Conservation (phyloP, 1,140 invertebrate genomes). For the Myzus persicae region DNA sequence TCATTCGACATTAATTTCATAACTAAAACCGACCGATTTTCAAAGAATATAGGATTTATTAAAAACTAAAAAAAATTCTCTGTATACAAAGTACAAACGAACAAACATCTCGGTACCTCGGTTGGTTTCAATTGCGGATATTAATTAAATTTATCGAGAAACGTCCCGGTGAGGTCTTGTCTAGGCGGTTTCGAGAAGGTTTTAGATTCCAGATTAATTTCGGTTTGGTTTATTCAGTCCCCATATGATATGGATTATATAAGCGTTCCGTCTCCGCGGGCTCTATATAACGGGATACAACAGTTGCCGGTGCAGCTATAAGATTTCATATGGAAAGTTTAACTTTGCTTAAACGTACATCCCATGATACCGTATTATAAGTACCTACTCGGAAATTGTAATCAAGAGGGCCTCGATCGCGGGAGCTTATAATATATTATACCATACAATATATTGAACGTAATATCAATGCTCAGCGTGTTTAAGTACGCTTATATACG, state of each 20-base stretch:
- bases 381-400: not conserved
- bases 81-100: rapidly evolving
- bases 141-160: not conserved
- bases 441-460: too few relatives aligned
- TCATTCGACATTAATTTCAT: not conserved
- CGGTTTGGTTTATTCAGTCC: too few relatives aligned
- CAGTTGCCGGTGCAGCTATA: not conserved
- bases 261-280: not conserved
- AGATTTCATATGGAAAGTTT: not conserved
- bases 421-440: not conserved
- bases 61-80: not conserved
- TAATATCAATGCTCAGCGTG: too few relatives aligned
- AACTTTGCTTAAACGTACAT: not conserved
- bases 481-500: too few relatives aligned
- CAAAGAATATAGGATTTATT: not conserved
- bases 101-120: not conserved
- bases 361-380: not conserved
- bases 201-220: not conserved
- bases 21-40: not conserved
- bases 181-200: too few relatives aligned
- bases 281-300: not conserved
- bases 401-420: not conserved
- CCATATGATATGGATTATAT: not conserved
- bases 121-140: not conserved
- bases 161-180: not conserved